Evolutionary conservation across 1,140 invertebrate genomes (phyloP).

Genomic region (Drosophila auraria): DNA sequence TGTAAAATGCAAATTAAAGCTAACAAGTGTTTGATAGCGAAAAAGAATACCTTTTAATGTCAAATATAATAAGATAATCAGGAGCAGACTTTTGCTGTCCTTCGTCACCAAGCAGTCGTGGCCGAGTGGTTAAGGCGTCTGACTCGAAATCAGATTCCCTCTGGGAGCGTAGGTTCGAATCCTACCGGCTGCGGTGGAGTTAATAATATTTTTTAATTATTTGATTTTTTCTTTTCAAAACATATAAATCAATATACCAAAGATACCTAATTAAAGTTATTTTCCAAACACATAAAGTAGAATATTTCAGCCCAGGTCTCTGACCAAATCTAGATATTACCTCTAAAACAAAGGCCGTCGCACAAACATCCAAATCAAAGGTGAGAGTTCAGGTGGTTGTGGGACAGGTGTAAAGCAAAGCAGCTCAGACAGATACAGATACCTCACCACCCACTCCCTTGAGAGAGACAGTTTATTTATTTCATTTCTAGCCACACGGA

Average conservation of each 20-base stretch:
- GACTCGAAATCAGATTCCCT: slow-evolving; percentile 94
- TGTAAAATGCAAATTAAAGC: slow-evolving; percentile 90
- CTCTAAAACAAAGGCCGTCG: slow-evolving; percentile 2
- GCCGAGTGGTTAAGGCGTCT: slow-evolving; percentile 93
- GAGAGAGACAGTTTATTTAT: slow-evolving; percentile 50
- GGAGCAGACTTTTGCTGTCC: neutral
- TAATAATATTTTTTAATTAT: too few species aligned
- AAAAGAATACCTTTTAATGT: too few species aligned
- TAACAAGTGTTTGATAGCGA: too few species aligned
- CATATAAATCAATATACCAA: too few species aligned
- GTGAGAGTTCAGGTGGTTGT: slow-evolving; percentile 6
- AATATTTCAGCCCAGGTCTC: neutral
- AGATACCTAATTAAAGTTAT: too few species aligned
- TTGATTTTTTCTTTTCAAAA: too few species aligned
- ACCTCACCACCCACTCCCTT: slow-evolving; percentile 5
- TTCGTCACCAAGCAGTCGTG: slow-evolving; percentile 87
- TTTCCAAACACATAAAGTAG: too few species aligned
- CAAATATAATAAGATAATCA: too few species aligned
- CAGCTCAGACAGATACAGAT: slow-evolving; percentile 24
- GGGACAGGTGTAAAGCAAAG: slow-evolving; percentile 22
- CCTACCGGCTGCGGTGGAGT: slow-evolving; percentile 90
- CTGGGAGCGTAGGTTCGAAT: slow-evolving; percentile 94
- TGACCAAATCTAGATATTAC: slow-evolving; percentile 1
- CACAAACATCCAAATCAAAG: slow-evolving; percentile 10
- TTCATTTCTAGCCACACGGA: slow-evolving; percentile 37